These are phyloP conservation scores for Bothrops jararaca DNA, from an alignment of 2,113 vertebrate genomes.

Conservation along the genomic window DNA sequence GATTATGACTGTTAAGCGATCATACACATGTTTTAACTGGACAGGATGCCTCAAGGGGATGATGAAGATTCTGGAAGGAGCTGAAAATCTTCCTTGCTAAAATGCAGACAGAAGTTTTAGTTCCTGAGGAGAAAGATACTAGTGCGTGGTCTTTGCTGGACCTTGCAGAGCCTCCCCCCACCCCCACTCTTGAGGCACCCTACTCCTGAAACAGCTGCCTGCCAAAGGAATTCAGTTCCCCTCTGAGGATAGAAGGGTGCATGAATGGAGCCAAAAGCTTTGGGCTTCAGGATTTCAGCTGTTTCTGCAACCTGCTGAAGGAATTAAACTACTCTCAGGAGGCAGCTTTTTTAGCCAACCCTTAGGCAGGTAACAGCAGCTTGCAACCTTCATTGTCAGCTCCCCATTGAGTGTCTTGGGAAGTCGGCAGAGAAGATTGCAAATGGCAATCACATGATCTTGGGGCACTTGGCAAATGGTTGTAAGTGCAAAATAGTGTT, in stretches of 20 bases:
- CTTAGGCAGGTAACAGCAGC: neutral
- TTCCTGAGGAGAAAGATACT: neutral
- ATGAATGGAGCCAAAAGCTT: neutral
- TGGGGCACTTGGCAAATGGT: neutral
- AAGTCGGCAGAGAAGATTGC: neutral
- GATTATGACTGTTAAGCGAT: neutral
- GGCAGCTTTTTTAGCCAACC: neutral
- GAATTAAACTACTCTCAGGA: neutral
- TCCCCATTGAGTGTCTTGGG: neutral
- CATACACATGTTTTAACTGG: neutral
- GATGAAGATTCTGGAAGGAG: neutral
- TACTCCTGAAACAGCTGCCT: neutral
- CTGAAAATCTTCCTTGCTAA: neutral
- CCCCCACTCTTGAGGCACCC: neutral
- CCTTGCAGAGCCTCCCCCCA: neutral
- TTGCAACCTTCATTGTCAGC: neutral
- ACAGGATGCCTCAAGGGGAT: neutral
- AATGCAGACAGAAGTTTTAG: neutral
- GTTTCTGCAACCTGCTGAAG: neutral
- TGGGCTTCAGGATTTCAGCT: too few relatives aligned
- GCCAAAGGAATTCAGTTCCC: neutral
- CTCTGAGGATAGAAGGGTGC: neutral
- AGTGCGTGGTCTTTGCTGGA: neutral
- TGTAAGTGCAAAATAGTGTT: neutral
- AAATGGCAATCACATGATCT: neutral